Conservation (phyloP, 2,888 invertebrate species). For the Synanthedon andrenaeformis region DNA sequence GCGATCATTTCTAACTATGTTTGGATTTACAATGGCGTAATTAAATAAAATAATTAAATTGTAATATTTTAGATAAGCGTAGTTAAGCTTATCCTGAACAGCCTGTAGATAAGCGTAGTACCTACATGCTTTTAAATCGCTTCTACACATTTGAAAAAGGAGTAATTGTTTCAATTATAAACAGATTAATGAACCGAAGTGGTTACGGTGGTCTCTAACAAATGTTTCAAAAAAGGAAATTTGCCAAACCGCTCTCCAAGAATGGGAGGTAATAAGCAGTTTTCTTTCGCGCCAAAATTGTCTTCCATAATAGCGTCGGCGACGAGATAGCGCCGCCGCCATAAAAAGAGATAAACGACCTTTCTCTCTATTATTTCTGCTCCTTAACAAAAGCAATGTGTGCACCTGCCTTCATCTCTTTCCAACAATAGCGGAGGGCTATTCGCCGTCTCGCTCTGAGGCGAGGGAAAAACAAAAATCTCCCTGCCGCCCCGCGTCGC, state of each 20-base stretch:
- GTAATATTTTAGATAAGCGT: too few relatives aligned
- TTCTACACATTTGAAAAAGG: not conserved
- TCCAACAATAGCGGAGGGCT: constrained; percentile 22
- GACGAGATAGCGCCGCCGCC: constrained; percentile 63
- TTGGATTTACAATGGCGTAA: too few relatives aligned
- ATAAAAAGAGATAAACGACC: constrained; percentile 72
- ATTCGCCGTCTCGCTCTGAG: constrained; percentile 30
- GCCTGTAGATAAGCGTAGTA: too few relatives aligned
- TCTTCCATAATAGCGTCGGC: constrained; percentile 66
- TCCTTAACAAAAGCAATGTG: constrained; percentile 67
- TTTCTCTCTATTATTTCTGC: constrained; percentile 69
- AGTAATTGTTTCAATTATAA: not conserved
- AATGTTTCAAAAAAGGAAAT: constrained; percentile 21
- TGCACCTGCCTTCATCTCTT: constrained; percentile 61
- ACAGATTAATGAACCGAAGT: not conserved
- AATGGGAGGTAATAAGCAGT: constrained; percentile 70
- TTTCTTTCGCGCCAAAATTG: constrained; percentile 71
- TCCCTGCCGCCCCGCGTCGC: constrained; percentile 49
- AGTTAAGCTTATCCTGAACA: too few relatives aligned
- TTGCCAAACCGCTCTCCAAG: constrained; percentile 47
- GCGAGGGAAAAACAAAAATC: constrained; percentile 64
- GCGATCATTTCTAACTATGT: too few relatives aligned
- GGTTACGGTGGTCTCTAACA: not conserved
- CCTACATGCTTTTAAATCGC: too few relatives aligned
- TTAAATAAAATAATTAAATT: too few relatives aligned